Evolutionary conservation across 2,888 invertebrate species (phyloP).

Genomic region (Caenorhabditis japonica): DNA sequence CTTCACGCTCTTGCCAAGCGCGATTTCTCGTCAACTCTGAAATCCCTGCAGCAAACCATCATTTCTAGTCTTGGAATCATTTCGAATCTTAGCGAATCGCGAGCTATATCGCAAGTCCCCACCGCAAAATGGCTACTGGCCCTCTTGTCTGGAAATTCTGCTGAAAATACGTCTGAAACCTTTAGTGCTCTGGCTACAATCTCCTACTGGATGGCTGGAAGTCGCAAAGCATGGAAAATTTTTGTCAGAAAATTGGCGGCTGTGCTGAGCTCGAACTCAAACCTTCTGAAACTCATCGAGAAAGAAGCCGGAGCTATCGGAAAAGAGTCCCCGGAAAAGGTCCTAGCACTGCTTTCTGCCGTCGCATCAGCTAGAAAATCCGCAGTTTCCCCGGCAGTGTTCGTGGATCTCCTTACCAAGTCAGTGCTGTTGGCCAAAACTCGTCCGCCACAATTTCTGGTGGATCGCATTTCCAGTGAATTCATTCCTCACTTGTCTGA

Average conservation of each 20-base stretch:
- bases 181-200: constrained; percentile 30
- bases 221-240: constrained; percentile 27
- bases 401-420: constrained; percentile 50
- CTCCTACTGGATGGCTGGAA: constrained; percentile 46
- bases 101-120: constrained; percentile 18
- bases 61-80: constrained; percentile 15
- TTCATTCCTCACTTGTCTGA: constrained; percentile 30
- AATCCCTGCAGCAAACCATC: constrained; percentile 37
- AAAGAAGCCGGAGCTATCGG: background rate
- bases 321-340: constrained; percentile 34
- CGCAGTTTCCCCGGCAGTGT: constrained; percentile 5
- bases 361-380: constrained; percentile 1
- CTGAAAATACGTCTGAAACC: constrained; percentile 10
- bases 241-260: constrained; percentile 29
- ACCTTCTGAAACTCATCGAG: constrained; percentile 6
- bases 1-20: constrained; percentile 51
- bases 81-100: constrained; percentile 19
- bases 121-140: constrained; percentile 35
- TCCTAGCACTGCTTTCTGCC: constrained; percentile 38
- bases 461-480: constrained; percentile 22
- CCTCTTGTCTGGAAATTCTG: background rate
- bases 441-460: constrained; percentile 36
- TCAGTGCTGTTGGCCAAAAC: constrained; percentile 42
- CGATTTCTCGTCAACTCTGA: constrained; percentile 40
- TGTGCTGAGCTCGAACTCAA: constrained; percentile 5